A percentile compares a stretch with the other conserved stretches of the same genome.
phyloP scores from a whole-genome alignment of 2,113 vertebrate genomes.

The Apteryx owenii region DNA sequence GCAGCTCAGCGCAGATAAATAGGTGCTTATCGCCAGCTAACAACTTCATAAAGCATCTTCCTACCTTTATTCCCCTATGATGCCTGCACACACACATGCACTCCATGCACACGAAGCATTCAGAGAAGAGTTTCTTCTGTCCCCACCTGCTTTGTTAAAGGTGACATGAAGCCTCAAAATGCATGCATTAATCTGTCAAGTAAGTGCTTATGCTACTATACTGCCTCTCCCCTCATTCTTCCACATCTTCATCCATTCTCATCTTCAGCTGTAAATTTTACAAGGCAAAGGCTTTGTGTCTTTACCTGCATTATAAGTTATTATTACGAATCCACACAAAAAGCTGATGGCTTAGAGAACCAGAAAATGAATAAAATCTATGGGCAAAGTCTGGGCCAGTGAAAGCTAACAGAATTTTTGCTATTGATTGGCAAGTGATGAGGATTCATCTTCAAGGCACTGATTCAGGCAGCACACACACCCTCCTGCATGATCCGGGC shows the following conservation, averaged over 20 bases:
- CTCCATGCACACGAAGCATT: accelerated
- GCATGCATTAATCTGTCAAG: neutral
- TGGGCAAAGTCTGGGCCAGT: neutral
- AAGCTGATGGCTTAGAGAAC: neutral
- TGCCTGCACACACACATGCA: accelerated
- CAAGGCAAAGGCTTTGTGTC: neutral
- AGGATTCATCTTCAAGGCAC: neutral
- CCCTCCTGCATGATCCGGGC: neutral
- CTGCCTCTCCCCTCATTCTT: neutral
- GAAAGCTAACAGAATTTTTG: neutral
- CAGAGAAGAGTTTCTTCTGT: neutral
- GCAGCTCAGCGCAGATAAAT: neutral
- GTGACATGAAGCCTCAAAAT: neutral
- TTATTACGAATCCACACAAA: neutral
- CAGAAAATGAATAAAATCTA: neutral
- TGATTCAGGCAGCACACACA: neutral
- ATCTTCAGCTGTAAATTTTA: neutral
- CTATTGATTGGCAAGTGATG: neutral
- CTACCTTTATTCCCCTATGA: neutral
- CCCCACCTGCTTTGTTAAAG: neutral
- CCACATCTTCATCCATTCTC: neutral
- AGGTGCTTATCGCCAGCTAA: neutral
- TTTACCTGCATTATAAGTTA: neutral
- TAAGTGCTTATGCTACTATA: neutral
- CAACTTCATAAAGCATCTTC: neutral